phyloP scores from a whole-genome alignment of 2,113 vertebrate genomes.

The Ardeotis arabs region DNA sequence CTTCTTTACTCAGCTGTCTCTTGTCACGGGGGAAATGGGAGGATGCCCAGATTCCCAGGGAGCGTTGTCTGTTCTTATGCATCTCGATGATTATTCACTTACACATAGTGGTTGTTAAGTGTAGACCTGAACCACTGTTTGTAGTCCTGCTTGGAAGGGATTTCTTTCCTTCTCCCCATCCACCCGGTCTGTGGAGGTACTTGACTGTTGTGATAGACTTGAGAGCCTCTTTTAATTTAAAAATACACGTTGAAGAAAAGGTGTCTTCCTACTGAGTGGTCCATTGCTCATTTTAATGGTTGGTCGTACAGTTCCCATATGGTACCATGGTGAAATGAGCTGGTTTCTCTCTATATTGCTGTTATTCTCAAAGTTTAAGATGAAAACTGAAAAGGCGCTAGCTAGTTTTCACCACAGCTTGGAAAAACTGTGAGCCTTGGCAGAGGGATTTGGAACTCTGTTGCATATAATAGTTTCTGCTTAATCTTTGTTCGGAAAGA shows the following conservation, averaged over 20 bases:
- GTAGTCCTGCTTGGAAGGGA: neutral
- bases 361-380: neutral
- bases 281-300: neutral
- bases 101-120: neutral
- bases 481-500: neutral
- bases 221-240: neutral
- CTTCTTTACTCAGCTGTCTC: conserved; percentile 50
- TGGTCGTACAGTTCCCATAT: neutral
- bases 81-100: neutral
- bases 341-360: neutral
- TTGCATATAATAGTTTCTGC: neutral
- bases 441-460: neutral
- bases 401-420: neutral
- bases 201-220: neutral
- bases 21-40: conserved; percentile 35
- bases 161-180: neutral
- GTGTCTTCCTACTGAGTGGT: neutral
- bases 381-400: neutral
- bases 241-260: neutral
- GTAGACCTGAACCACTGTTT: neutral
- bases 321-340: neutral
- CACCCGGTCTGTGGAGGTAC: neutral
- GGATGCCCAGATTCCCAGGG: conserved; percentile 39
- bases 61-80: neutral
- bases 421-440: neutral